These are phyloP conservation scores for Toxostoma redivivum DNA, from an alignment of 2,113 vertebrate genomes.

Conservation along the genomic window DNA sequence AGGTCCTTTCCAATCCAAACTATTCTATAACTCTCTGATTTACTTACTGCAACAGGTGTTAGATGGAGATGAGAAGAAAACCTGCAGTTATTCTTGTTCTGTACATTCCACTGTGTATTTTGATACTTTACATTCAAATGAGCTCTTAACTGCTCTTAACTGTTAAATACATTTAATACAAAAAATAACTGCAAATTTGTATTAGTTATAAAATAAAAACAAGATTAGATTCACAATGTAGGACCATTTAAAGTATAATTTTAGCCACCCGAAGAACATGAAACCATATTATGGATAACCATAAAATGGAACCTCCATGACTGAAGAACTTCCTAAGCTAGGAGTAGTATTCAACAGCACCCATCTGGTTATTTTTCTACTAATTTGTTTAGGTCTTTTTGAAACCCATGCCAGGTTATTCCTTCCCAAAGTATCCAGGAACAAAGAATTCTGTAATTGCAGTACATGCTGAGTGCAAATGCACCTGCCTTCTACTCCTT, in stretches of 20 bases:
- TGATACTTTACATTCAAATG: neutral
- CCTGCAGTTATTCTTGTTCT: neutral
- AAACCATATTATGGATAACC: neutral
- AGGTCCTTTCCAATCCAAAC: neutral
- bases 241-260: neutral
- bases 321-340: neutral
- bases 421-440: neutral
- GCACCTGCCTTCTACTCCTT: neutral
- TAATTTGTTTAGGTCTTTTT: neutral
- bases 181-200: neutral
- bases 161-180: neutral
- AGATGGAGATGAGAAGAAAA: neutral
- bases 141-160: neutral
- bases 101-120: neutral
- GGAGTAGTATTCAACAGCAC: neutral
- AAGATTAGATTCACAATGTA: neutral
- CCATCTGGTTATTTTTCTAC: neutral
- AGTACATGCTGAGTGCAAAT: neutral
- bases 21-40: neutral
- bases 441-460: neutral
- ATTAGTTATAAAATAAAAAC: neutral
- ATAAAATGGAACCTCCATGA: fast-evolving
- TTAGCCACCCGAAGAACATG: neutral
- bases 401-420: neutral
- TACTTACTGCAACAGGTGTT: neutral